Evolutionary conservation across 30 jellyfish, hydroid and myxozoan species (phyloP).

Genomic region (Chrysaora quinquecirrha): DNA sequence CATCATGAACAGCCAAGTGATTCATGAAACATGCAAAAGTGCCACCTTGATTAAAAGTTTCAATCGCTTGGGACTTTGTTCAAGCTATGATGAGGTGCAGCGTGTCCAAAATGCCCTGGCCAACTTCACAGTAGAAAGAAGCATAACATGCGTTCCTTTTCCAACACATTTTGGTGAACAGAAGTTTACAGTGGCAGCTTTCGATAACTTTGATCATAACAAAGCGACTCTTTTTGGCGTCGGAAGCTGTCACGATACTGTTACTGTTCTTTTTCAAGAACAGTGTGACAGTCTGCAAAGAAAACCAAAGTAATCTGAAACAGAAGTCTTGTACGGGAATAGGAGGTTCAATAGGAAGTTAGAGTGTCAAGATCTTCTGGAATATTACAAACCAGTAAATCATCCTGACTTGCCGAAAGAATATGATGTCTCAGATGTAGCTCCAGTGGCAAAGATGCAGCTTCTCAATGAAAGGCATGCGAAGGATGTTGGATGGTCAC

Average conservation of each 20-base stretch:
- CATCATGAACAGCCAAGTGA: background rate
- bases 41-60: conserved; percentile 10
- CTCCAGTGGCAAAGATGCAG: conserved; percentile 7
- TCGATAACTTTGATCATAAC: conserved; percentile 12
- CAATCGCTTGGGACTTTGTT: conserved; percentile 13
- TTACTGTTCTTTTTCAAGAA: conserved; percentile 6
- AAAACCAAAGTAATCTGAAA: background rate
- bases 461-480: conserved; percentile 1
- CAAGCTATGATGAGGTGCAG: conserved; percentile 13
- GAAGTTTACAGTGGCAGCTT: background rate
- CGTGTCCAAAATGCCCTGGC: conserved; percentile 10
- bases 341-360: background rate
- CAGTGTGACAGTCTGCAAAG: background rate
- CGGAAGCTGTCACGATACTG: conserved; percentile 21
- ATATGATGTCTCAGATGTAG: background rate
- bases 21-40: background rate
- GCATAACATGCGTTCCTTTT: conserved; percentile 10
- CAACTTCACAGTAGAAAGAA: background rate
- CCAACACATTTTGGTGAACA: conserved; percentile 1
- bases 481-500: conserved; percentile 19
- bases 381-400: background rate
- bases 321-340: conserved; percentile 1
- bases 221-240: conserved; percentile 2
- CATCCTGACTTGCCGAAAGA: conserved; percentile 1
- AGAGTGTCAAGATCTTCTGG: conserved; percentile 9